Base-by-base conservation (phyloP, 2,797 vertebrate species). In the Enoplosus armatus region DNA sequence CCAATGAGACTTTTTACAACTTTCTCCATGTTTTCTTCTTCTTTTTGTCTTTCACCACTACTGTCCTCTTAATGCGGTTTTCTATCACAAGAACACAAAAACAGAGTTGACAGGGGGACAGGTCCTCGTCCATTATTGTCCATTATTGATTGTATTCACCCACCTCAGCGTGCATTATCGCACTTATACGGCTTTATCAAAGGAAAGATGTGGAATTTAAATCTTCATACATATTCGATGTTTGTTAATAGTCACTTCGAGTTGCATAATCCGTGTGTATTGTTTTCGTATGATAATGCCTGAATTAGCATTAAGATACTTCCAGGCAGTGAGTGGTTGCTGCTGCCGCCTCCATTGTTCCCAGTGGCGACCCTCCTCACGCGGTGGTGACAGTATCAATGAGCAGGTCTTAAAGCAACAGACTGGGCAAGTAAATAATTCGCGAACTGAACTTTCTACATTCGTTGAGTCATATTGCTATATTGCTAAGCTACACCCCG, bases 1-100 rank as follows among this genome's bases (percentile, higher is more conserved):
- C 16, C 50, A 54, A 43, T 50, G 47, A 22, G 48, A 68, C n/a
- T 22, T 59, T 65, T 59, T 20, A 37, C 16, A 62, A 15, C 62
- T 51, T 55, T 39, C 22, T 18, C 37, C 35, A 8, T 47, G 20
- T 51, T 18, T n/a, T 43, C 2, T 3, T 51, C 27, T 60, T 53
- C n/a, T n/a, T 41, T n/a, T 66, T 55, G 12, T 29, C 18, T 53
- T 37, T 27, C 10, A 33, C 3, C 11, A 1, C 9, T 37, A 5
- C 33, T 20, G 11, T 37, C 33, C 22, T 26, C 9, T 31, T 22
- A 37, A 37, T 59, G 15, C 10, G 35, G 10, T 8, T 35, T 35
- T 35, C 35, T 35, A 35, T 35, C 1, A 37, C 11, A 37, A 37
- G 35, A 37, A 37, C 9, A 10, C 35, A 37, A 18, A 76, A 11